A percentile compares a stretch with the other conserved stretches of the same genome.
These are phyloP conservation scores for Trachelipus rathkii DNA, from an alignment of 1,140 invertebrate genomes.

Conservation along the genomic window DNA sequence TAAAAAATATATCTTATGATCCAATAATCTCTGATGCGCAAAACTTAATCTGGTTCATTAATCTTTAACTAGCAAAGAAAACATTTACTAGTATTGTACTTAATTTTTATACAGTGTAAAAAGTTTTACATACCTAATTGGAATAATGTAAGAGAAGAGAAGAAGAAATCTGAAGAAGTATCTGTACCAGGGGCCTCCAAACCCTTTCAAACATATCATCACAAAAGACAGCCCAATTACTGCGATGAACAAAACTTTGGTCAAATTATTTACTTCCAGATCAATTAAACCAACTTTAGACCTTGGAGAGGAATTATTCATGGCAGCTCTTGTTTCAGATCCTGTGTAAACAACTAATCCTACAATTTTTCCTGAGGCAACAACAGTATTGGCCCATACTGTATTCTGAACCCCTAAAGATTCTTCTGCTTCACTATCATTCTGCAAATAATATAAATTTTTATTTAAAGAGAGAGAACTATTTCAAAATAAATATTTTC, in stretches of 20 bases:
- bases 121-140: constrained; percentile 71
- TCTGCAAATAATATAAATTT: background rate
- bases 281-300: constrained; percentile 87
- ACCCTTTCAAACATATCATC: constrained; percentile 94
- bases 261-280: constrained; percentile 90
- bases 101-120: too few relatives aligned
- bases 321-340: constrained; percentile 89
- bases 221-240: constrained; percentile 85
- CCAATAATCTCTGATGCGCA: too few relatives aligned
- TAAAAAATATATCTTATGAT: too few relatives aligned
- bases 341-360: constrained; percentile 97
- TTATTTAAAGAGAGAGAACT: too few relatives aligned
- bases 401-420: constrained; percentile 90
- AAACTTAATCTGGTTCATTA: too few relatives aligned
- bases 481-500: too few relatives aligned
- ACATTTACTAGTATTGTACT: too few relatives aligned
- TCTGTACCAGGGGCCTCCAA: constrained; percentile 91
- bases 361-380: constrained; percentile 91
- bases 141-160: constrained; percentile 98
- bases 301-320: constrained; percentile 95
- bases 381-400: constrained; percentile 95
- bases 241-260: constrained; percentile 89
- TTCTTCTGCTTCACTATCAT: constrained; percentile 26
- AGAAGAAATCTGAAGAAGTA: constrained; percentile 96
- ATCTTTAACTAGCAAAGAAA: too few relatives aligned